These are phyloP conservation scores for Atrichornis clamosus DNA, from an alignment of 2,113 vertebrate species.

Conservation along the genomic window DNA sequence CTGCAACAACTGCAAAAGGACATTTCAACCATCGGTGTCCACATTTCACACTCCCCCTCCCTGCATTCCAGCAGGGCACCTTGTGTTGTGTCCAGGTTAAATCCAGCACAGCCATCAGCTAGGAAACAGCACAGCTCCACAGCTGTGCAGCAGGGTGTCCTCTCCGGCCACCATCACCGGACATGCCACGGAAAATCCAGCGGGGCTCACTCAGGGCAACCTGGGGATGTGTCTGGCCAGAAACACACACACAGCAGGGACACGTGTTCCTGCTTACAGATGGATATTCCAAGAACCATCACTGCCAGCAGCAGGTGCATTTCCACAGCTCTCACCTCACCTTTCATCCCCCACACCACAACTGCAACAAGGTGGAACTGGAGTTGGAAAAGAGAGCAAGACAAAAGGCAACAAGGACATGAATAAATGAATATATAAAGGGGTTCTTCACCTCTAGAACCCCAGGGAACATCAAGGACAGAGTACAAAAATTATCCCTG, in stretches of 20 bases:
- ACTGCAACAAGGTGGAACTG: neutral
- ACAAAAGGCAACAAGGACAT: neutral
- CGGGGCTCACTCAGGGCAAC: neutral
- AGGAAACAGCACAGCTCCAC: neutral
- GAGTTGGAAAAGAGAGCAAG: neutral
- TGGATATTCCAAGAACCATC: neutral
- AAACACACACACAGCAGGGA: neutral
- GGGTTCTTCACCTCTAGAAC: neutral
- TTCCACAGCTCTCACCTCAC: neutral
- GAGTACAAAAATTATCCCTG: neutral
- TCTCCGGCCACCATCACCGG: neutral
- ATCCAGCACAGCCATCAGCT: neutral
- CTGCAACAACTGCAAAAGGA: neutral
- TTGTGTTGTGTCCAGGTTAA: neutral
- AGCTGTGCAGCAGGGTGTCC: fast-evolving
- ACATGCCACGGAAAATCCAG: fast-evolving
- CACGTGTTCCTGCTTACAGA: fast-evolving
- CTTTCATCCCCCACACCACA: neutral
- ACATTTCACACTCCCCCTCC: neutral
- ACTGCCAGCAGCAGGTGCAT: neutral
- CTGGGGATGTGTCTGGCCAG: neutral
- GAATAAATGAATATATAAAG: neutral
- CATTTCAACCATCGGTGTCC: neutral
- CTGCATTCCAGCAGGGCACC: neutral
- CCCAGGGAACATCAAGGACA: neutral